These are phyloP conservation scores for Apis florea DNA, from an alignment of 1,140 invertebrate species.

Conservation along the genomic window DNA sequence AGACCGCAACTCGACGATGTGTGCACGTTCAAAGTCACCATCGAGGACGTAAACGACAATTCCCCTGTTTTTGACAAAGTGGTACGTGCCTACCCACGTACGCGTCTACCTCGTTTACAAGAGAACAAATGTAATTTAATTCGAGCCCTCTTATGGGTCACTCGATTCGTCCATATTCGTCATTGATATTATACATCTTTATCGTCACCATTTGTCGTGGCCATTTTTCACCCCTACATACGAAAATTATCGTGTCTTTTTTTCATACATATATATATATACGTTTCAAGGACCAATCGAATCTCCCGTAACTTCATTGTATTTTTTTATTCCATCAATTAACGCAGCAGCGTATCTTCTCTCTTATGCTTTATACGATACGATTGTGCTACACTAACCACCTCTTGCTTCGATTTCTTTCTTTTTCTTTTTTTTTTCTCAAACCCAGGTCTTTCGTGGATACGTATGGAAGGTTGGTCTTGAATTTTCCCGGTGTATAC, in stretches of 20 bases:
- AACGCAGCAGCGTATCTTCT: slow-evolving; percentile 5
- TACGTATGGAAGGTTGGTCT: slow-evolving; percentile 85
- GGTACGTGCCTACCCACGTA: slow-evolving; percentile 72
- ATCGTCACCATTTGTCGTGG: too few relatives aligned
- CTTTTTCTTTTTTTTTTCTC: slow-evolving; percentile 75
- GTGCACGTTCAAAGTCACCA: slow-evolving; percentile 92
- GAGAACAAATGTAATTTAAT: background rate
- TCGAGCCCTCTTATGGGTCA: background rate
- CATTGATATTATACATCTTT: too few relatives aligned
- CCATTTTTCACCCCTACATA: too few relatives aligned
- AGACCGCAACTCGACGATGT: slow-evolving; percentile 90
- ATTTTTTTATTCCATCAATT: background rate
- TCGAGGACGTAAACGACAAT: slow-evolving; percentile 94
- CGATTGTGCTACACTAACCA: slow-evolving; percentile 70
- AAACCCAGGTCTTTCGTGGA: slow-evolving; percentile 84
- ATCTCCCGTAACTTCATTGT: background rate
- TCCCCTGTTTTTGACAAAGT: slow-evolving; percentile 92
- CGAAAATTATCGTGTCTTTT: background rate
- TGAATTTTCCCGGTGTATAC: slow-evolving; percentile 62
- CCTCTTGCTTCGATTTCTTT: slow-evolving; percentile 70
- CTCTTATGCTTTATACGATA: slow-evolving; percentile 2
- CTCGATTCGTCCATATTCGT: slow-evolving; percentile 4
- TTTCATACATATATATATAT: background rate
- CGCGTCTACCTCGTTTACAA: too few relatives aligned
- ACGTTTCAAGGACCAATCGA: background rate